Conservation (phyloP, 1,140 invertebrate species). For the Acromyrmex echinatior region DNA sequence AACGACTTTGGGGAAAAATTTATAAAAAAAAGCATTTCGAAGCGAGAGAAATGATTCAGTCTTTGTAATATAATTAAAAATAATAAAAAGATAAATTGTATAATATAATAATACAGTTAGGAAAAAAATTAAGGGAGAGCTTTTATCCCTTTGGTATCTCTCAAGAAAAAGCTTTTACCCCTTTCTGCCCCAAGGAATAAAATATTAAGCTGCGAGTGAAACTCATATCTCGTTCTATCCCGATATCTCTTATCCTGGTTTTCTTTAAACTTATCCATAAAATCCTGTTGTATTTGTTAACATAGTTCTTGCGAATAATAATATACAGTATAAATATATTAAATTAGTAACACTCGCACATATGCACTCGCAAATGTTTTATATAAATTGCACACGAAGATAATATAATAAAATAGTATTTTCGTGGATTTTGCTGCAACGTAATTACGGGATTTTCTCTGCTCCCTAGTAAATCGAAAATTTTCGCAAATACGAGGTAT, state of each 20-base stretch:
- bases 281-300: neutral
- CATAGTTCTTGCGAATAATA: neutral
- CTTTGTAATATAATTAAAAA: neutral
- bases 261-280: neutral
- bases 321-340: neutral
- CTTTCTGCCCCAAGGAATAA: neutral
- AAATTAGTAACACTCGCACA: neutral
- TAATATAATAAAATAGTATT: neutral
- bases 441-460: constrained; percentile 32
- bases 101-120: neutral
- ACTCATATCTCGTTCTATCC: neutral
- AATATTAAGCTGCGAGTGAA: neutral
- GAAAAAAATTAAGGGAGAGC: neutral
- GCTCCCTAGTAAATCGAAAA: constrained; percentile 6
- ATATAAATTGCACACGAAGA: neutral
- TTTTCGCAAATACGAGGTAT: constrained; percentile 16
- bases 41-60: neutral
- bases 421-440: constrained; percentile 9
- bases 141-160: neutral
- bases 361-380: neutral
- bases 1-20: neutral
- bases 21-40: neutral
- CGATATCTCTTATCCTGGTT: neutral
- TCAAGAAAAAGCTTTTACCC: neutral
- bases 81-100: neutral